Evolutionary conservation across 2,797 vertebrate species (phyloP).

Genomic region (Sebastes reedi): DNA sequence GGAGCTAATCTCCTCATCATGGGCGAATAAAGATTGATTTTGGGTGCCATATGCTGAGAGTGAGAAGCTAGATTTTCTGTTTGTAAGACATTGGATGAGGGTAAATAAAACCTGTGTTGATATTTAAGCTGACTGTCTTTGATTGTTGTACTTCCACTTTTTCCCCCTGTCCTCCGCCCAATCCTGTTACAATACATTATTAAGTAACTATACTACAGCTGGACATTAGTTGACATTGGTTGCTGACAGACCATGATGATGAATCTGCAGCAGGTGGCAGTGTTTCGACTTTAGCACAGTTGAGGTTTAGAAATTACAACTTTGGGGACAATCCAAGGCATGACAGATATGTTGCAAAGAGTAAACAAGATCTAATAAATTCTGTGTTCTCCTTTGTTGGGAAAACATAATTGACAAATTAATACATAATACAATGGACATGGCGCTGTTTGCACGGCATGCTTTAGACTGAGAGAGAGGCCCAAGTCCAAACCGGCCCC

Average conservation of each 20-base stretch:
- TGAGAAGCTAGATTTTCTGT: background rate
- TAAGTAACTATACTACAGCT: background rate
- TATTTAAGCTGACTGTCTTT: background rate
- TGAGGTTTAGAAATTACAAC: background rate
- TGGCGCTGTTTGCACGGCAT: background rate
- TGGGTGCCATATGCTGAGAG: no score
- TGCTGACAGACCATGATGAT: background rate
- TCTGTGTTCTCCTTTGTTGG: background rate
- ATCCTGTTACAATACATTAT: background rate
- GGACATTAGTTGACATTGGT: background rate
- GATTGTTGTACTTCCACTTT: background rate
- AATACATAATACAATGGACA: background rate
- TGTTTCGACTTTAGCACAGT: background rate
- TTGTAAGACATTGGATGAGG: accelerated
- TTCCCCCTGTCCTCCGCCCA: background rate
- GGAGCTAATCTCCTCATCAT: background rate
- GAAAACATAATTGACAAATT: background rate
- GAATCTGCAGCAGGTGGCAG: slow-evolving; percentile 63
- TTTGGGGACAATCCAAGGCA: background rate
- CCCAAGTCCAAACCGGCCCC: no score
- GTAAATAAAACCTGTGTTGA: background rate
- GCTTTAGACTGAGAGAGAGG: background rate
- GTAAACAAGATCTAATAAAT: background rate
- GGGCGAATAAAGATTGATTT: background rate
- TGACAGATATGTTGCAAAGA: background rate